These are phyloP conservation scores for Lottia scabra DNA, from an alignment of 2,888 invertebrate species.

Conservation along the genomic window DNA sequence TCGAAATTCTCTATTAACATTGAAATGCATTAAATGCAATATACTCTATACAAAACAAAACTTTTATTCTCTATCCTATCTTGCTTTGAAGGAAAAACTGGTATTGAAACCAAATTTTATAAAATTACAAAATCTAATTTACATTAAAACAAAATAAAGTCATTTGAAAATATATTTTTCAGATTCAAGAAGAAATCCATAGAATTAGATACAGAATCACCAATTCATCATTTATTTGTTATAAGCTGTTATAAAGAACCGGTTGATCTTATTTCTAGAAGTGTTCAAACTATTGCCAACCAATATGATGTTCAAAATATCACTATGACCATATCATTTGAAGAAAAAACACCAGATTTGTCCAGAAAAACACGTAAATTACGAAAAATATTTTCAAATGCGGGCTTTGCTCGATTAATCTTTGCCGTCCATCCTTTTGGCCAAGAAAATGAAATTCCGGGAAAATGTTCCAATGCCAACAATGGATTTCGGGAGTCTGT, in stretches of 20 bases:
- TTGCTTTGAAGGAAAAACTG: too few species aligned
- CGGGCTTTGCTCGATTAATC: background rate
- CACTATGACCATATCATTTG: background rate
- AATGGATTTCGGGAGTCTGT: background rate
- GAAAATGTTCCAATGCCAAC: slow-evolving; percentile 4
- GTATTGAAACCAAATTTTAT: too few species aligned
- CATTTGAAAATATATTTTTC: too few species aligned
- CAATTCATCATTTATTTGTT: background rate
- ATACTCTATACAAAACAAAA: too few species aligned
- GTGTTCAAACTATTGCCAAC: background rate
- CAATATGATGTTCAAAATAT: background rate
- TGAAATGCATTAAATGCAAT: too few species aligned
- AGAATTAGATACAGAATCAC: background rate
- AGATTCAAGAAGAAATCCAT: too few species aligned
- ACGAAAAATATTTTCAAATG: background rate
- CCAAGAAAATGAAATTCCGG: background rate
- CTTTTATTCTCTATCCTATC: too few species aligned
- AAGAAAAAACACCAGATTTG: background rate
- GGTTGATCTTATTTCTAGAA: background rate
- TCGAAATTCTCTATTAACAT: too few species aligned
- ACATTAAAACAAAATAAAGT: too few species aligned
- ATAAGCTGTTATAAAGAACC: background rate
- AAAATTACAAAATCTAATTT: too few species aligned
- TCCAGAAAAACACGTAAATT: background rate
- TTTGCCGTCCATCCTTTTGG: background rate